Base-by-base conservation (phyloP, 2,113 vertebrate genomes). In the Colinus virginianus region DNA sequence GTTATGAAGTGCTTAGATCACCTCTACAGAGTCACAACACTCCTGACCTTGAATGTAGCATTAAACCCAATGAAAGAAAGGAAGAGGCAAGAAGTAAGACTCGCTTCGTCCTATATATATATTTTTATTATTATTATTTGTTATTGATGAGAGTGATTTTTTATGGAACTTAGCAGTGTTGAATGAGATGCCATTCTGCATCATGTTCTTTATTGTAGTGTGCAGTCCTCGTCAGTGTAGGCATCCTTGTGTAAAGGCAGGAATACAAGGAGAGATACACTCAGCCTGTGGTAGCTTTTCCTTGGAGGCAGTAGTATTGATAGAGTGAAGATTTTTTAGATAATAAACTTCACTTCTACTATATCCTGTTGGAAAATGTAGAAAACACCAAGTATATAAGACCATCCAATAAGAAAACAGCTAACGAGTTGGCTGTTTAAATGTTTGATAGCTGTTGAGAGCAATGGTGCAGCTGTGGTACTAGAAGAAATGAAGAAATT, bases 391-490 rank as follows among this genome's bases (percentile, higher is more conserved):
- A 87, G 23, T 59, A 23, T 49, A 34, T 48, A 71, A 88, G 59
- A 18, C 23, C 42, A 18, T 62, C 30, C 48, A 77, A 30, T 64
- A 77, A 87, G 40, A 90, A 36, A 53, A 45, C 42, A 34, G 68
- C 77, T 79, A 51, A 63, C 63, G 53, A 86, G 34, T 59, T 72
- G 78, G 14, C 40, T 95, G 40, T 90, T 92, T 79, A 87, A 92
- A 64, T 93, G 51, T 87, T 63, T 90, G 21, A 40, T 88, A 59
- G 81, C 70, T 93, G 90, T 83, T 90, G 86, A 82, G 63, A 88
- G 20, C 79, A 84, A 75, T 89, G 64, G 67, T 94, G 84, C 93
- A 96, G 91, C 90, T 96, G 91, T 95, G 90, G 58, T 66, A 69
- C 66, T 93, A 70, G 81, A 88, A 83, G 70, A 80, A 85, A 71